phyloP scores from a whole-genome alignment of 2,113 vertebrate species.

The Anhinga anhinga region DNA sequence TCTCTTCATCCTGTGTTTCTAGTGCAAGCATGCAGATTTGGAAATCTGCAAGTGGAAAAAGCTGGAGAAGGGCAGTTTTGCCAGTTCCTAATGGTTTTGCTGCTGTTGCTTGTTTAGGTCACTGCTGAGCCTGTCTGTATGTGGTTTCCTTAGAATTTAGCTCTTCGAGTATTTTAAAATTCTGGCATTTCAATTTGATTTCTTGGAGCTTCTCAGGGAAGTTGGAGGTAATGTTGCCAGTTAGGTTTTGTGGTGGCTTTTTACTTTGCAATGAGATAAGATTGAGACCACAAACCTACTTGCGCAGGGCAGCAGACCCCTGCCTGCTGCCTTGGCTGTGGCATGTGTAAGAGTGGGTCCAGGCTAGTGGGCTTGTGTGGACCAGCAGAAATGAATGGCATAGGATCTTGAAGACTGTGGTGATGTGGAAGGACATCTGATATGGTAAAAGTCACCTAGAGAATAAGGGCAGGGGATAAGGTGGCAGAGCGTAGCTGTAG shows the following conservation, averaged over 20 bases:
- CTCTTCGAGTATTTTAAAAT: background rate
- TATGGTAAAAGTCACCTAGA: background rate
- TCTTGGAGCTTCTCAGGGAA: background rate
- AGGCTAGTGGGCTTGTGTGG: background rate
- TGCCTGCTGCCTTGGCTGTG: background rate
- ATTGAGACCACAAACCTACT: too few species aligned
- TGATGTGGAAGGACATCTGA: background rate
- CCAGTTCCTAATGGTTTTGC: background rate
- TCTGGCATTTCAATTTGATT: background rate
- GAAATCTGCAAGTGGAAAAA: background rate
- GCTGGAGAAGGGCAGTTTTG: background rate
- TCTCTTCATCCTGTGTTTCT: rapidly evolving
- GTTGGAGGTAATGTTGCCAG: background rate
- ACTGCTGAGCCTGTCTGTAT: background rate
- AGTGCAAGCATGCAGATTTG: rapidly evolving
- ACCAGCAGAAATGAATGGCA: background rate
- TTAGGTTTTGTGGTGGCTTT: background rate
- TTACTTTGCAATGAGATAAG: background rate
- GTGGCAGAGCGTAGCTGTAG: background rate
- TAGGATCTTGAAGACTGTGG: background rate
- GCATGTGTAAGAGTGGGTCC: too few species aligned
- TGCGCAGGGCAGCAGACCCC: background rate
- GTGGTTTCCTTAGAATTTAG: background rate
- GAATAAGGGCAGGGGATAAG: background rate
- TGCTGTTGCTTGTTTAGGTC: background rate